Conservation (phyloP, 2,797 vertebrate species). For the Danio aesculapii region DNA sequence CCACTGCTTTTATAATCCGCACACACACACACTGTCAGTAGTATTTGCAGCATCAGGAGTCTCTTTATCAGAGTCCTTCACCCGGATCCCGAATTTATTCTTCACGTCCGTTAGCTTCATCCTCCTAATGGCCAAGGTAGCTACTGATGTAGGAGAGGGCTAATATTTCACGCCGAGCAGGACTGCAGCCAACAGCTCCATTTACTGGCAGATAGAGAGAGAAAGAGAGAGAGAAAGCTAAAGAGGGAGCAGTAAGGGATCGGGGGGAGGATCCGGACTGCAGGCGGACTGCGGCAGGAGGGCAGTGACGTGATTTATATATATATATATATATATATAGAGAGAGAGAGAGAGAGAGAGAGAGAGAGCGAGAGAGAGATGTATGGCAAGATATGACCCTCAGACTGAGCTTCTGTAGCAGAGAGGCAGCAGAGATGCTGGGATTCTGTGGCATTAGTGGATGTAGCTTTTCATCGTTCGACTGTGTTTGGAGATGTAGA, state of each 20-base stretch:
- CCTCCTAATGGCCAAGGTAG: conserved; percentile 56
- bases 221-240: conserved; percentile 4
- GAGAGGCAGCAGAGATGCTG: conserved; percentile 17
- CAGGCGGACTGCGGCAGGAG: conserved; percentile 54
- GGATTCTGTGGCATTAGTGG: neutral
- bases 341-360: conserved; percentile 26
- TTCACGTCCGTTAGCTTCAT: conserved; percentile 34
- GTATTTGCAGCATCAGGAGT: conserved; percentile 22
- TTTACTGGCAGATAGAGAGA: conserved; percentile 62
- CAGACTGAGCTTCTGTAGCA: conserved; percentile 17
- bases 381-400: conserved; percentile 16
- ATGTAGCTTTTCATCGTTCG: conserved; percentile 8
- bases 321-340: no score
- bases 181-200: conserved; percentile 76
- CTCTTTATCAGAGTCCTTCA: conserved; percentile 15
- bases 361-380: conserved; percentile 21
- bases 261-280: conserved; percentile 28
- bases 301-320: conserved; percentile 30
- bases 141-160: conserved; percentile 63
- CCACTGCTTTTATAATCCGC: neutral
- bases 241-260: conserved; percentile 55
- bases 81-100: conserved; percentile 12
- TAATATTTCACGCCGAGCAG: conserved; percentile 77
- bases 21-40: conserved; percentile 3
- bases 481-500: neutral